phyloP scores from a whole-genome alignment of 2,888 invertebrate species.

The Archaeoteleia sp. region DNA sequence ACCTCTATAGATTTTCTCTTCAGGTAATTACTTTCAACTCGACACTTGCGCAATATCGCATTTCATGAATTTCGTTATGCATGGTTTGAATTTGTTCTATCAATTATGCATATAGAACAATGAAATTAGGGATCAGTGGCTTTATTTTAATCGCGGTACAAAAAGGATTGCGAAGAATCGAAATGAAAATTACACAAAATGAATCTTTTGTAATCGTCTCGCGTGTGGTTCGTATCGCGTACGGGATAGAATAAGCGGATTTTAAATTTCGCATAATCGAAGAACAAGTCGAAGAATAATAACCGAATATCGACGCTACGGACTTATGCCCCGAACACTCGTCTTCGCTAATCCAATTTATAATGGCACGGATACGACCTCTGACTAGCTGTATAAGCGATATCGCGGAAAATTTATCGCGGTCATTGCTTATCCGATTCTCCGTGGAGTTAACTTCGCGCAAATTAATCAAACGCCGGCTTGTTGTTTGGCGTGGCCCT shows the following conservation, averaged over 20 bases:
- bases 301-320: constrained; percentile 41
- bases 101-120: constrained; percentile 11
- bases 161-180: no score
- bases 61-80: constrained; percentile 16
- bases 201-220: constrained; percentile 7
- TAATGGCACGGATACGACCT: constrained; percentile 50
- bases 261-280: constrained; percentile 53
- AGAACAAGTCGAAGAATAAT: constrained; percentile 51
- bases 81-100: constrained; percentile 8
- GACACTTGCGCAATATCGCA: not conserved
- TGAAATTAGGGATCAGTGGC: no score
- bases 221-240: constrained; percentile 2
- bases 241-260: constrained; percentile 39
- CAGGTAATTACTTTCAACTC: constrained; percentile 65
- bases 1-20: constrained; percentile 72
- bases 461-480: constrained; percentile 67
- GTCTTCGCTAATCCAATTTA: constrained; percentile 54
- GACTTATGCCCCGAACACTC: constrained; percentile 44
- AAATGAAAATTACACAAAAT: no score
- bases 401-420: constrained; percentile 52
- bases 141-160: no score
- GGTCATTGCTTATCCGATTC: constrained; percentile 60
- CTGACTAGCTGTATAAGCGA: constrained; percentile 50
- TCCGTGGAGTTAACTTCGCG: constrained; percentile 55
- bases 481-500: constrained; percentile 55